A percentile compares a stretch with the other conserved stretches of the same genome.
Evolutionary conservation across 2,888 invertebrate genomes (phyloP).

Genomic region (Cyclophora punctaria): DNA sequence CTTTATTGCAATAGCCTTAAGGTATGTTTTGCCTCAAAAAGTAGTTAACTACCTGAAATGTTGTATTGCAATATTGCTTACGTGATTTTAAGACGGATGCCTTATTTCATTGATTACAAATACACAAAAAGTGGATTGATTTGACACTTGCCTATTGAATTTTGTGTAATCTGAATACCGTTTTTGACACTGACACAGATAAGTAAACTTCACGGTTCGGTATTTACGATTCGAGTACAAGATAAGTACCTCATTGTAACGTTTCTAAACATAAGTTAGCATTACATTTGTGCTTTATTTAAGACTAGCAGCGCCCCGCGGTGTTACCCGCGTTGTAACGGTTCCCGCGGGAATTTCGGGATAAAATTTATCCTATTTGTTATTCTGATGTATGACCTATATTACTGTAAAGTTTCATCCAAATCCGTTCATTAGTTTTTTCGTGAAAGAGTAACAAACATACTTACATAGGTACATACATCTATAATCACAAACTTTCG

Average conservation of each 20-base stretch:
- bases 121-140: slow-evolving; percentile 38
- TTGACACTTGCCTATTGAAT: slow-evolving; percentile 28
- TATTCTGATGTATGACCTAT: too few species aligned
- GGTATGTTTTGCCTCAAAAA: too few species aligned
- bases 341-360: too few species aligned
- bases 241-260: background rate
- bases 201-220: slow-evolving; percentile 1
- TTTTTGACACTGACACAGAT: slow-evolving; percentile 33
- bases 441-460: background rate
- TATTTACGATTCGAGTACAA: background rate
- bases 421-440: background rate
- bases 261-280: background rate
- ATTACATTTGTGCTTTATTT: background rate
- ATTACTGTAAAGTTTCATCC: too few species aligned
- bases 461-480: background rate
- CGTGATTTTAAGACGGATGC: background rate
- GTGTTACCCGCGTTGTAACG: too few species aligned
- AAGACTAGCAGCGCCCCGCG: too few species aligned
- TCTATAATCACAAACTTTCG: too few species aligned
- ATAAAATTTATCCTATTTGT: too few species aligned
- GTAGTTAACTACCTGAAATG: background rate
- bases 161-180: slow-evolving; percentile 24
- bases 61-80: background rate
- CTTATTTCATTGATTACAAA: background rate
- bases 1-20: too few species aligned